Conservation (phyloP, 2,888 invertebrate genomes). For the Pollenia angustigena region DNA sequence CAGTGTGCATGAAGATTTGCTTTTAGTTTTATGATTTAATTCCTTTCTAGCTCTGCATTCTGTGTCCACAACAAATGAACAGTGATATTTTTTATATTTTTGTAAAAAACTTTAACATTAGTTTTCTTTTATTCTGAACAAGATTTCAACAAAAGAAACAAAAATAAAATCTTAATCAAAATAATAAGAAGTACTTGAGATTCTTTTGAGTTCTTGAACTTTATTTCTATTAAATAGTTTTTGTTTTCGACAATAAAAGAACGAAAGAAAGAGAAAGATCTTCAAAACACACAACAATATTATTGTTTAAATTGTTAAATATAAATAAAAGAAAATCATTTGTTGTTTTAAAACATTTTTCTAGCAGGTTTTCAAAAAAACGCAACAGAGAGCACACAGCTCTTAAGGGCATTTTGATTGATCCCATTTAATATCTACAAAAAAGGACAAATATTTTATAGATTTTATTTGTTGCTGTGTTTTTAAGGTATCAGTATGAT, state of each 20-base stretch:
- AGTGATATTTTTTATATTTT: too few species aligned
- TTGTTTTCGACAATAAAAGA: not conserved
- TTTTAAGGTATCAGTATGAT: conserved; percentile 10
- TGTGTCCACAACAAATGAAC: too few species aligned
- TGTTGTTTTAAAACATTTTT: not conserved
- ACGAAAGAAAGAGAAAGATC: conserved; percentile 25
- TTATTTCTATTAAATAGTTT: not conserved
- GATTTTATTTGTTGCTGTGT: conserved; percentile 1
- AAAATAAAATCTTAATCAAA: conserved; percentile 8
- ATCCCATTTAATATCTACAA: conserved; percentile 54
- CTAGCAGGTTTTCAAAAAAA: conserved; percentile 32
- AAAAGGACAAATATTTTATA: conserved; percentile 65
- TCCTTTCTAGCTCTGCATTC: too few species aligned
- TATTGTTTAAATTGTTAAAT: conserved; percentile 20
- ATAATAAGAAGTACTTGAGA: conserved; percentile 35
- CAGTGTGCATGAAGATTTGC: too few species aligned
- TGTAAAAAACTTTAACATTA: not conserved
- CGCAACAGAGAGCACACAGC: too few species aligned
- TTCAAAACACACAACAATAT: conserved; percentile 10
- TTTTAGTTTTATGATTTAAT: too few species aligned
- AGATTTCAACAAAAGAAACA: conserved; percentile 44
- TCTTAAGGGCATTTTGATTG: conserved; percentile 18
- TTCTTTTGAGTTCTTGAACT: conserved; percentile 25
- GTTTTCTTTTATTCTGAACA: not conserved
- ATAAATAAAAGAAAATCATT: not conserved